phyloP scores from a whole-genome alignment of 2,113 vertebrate species.

The Guaruba guarouba region DNA sequence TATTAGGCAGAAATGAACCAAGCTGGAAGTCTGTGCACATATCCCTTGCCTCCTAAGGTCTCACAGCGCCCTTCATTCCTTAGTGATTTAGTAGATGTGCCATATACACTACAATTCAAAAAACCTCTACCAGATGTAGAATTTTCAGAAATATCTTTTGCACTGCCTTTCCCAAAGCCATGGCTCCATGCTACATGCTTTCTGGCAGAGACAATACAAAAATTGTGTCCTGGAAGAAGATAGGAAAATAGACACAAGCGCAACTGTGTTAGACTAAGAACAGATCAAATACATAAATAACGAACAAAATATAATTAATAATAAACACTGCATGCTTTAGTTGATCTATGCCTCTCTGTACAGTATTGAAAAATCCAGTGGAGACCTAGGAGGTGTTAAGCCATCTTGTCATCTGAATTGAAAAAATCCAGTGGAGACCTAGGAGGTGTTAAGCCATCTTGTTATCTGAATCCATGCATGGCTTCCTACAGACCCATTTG shows the following conservation, averaged over 20 bases:
- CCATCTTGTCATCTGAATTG: background rate
- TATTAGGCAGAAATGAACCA: background rate
- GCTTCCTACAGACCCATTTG: background rate
- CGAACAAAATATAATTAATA: background rate
- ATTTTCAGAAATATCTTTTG: background rate
- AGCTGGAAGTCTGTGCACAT: background rate
- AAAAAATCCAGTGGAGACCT: background rate
- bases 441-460: background rate
- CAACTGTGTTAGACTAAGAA: background rate
- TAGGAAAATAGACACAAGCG: background rate
- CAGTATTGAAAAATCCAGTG: background rate
- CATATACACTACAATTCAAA: background rate
- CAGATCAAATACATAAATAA: background rate
- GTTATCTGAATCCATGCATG: background rate
- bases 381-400: background rate
- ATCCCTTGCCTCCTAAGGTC: background rate
- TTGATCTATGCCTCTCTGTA: background rate
- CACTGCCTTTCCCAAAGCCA: background rate
- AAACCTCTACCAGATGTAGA: background rate
- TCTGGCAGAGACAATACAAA: background rate
- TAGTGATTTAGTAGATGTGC: background rate
- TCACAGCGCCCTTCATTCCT: background rate
- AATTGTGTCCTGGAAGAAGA: background rate
- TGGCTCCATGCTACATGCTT: background rate
- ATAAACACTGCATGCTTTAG: background rate